These are phyloP conservation scores for Metellina segmentata DNA, from an alignment of 2,888 invertebrate genomes.

Conservation along the genomic window DNA sequence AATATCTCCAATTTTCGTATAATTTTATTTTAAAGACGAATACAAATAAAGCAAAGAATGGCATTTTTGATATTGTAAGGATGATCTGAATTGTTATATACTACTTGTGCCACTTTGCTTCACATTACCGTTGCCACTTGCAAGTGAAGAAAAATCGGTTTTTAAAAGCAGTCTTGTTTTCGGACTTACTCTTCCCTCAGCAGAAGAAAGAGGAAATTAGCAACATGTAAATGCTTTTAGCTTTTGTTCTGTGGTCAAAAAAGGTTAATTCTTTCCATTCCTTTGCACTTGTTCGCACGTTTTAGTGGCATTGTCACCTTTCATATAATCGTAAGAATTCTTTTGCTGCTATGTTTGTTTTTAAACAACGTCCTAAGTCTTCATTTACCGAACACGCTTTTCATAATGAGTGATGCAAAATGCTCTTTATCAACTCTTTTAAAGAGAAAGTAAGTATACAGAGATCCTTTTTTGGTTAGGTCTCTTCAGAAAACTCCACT, in stretches of 20 bases:
- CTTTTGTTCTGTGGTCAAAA: slow-evolving; percentile 43
- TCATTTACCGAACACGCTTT: slow-evolving; percentile 7
- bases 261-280: slow-evolving; percentile 55
- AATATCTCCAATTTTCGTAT: too few relatives aligned
- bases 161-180: slow-evolving; percentile 32
- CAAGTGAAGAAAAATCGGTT: slow-evolving; percentile 33
- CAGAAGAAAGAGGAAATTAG: slow-evolving; percentile 28
- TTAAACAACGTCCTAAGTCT: slow-evolving; percentile 23
- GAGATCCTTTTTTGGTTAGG: neutral
- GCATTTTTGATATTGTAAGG: too few relatives aligned
- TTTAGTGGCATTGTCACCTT: slow-evolving; percentile 36
- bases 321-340: slow-evolving; percentile 4
- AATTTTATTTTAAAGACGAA: too few relatives aligned
- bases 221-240: slow-evolving; percentile 72
- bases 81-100: too few relatives aligned
- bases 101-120: neutral
- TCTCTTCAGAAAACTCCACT: neutral
- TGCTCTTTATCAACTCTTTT: neutral
- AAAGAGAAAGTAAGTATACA: neutral
- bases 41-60: too few relatives aligned
- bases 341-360: slow-evolving; percentile 20
- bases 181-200: neutral
- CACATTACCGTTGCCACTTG: neutral
- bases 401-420: slow-evolving; percentile 31
- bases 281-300: neutral